Base-by-base conservation (phyloP, 2,797 vertebrate species). In the Galaxias olidus region DNA sequence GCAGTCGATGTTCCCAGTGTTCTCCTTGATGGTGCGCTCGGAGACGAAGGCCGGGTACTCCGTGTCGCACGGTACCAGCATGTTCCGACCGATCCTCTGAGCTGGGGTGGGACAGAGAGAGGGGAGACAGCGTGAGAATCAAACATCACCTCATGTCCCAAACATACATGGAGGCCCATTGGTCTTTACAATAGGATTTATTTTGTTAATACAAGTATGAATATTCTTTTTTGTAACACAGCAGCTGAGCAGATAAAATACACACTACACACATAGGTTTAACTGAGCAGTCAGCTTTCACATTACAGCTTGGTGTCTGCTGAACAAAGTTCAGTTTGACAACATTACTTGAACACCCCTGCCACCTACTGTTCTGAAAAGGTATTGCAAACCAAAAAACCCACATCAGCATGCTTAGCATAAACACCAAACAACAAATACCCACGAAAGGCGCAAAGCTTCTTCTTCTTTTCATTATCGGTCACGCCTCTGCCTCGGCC, bases 21-120 rank as follows among this genome's bases (percentile, higher is more conserved):
- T 99, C 88, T 99, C 98, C 85, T 99, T 99, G 91, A 99, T 99
- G 77, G 98, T 99, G 75, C 97, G 95, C 78, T 98, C 97, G 0
- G 98, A 99, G 79, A 99, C 88, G 64, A 99, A 99, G 13, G 96
- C 96, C 15, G 97, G 97, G 77, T 98, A 99, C 83, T 99, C 98
- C 0, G 95, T 98, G 76, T 98, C 96, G 77, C 98, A 99, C 14
- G 97, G 96, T 77, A 98, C 96, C 85, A 97, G 87, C 88, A 92
- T 94, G 84, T 92, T 91, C 49, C 94, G 94, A 73, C 94, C 87
- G 49, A 92, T 76, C 82, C 95, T 93, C 87, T 98, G 94, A 74
- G 94, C 98, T 98, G 68, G 8, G 52, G 10, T n/a, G 20, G 15
- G 56, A 14, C 30, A 58, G 50, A 14, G 15, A 53, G 3, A 10